These are phyloP conservation scores for Chrysodeixis includens DNA, from an alignment of 2,888 invertebrate genomes.

Conservation along the genomic window DNA sequence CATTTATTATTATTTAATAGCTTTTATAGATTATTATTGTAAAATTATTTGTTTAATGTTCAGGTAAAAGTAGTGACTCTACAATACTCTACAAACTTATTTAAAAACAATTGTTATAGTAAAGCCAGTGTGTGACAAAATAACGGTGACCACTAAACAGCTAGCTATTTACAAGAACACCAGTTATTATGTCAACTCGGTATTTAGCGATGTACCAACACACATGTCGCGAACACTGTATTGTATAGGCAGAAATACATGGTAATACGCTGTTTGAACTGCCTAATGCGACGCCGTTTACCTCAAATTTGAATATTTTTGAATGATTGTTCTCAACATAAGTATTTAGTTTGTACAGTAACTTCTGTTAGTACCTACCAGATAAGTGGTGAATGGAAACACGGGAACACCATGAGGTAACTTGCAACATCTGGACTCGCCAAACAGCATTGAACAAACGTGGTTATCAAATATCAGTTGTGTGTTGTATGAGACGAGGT, in stretches of 20 bases:
- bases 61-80: neutral
- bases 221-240: neutral
- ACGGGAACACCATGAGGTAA: too few species aligned
- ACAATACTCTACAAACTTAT: neutral
- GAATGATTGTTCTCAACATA: conserved; percentile 2
- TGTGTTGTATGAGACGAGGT: too few species aligned
- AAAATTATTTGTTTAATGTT: too few species aligned
- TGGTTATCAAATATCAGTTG: too few species aligned
- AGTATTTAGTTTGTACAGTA: neutral
- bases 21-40: too few species aligned
- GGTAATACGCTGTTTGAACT: neutral
- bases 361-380: neutral
- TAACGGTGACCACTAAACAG: conserved; percentile 22
- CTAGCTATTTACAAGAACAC: conserved; percentile 22
- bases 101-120: neutral
- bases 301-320: conserved; percentile 8
- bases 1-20: too few species aligned
- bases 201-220: conserved; percentile 31
- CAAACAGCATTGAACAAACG: too few species aligned
- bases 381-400: neutral
- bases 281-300: conserved; percentile 14
- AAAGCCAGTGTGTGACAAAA: conserved; percentile 6
- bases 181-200: conserved; percentile 33
- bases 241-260: neutral
- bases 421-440: too few species aligned